Evolutionary conservation across 2,797 vertebrate genomes (phyloP).

Genomic region (Falco naumanni): DNA sequence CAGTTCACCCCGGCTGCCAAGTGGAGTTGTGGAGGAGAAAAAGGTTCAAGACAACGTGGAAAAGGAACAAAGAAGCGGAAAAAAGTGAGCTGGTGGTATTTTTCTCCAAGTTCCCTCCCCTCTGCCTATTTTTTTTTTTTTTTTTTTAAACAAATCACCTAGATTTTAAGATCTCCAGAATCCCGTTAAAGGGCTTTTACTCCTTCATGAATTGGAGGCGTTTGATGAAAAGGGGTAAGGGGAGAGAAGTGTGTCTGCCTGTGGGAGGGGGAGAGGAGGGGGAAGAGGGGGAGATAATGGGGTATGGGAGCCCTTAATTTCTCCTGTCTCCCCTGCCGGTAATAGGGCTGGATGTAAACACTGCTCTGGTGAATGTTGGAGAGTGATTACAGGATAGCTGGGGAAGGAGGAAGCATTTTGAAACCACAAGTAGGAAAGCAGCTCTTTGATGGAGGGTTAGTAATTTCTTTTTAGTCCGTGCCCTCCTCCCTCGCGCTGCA

Average conservation of each 20-base stretch:
- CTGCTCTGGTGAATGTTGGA: conserved; percentile 63
- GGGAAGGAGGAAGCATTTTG: conserved; percentile 70
- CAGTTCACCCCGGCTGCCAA: conserved; percentile 66
- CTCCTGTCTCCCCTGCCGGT: conserved; percentile 74
- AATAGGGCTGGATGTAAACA: conserved; percentile 82
- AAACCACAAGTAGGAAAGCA: conserved; percentile 75
- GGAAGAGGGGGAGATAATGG: conserved; percentile 62
- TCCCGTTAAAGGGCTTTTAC: conserved; percentile 80
- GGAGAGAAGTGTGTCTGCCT: conserved; percentile 69
- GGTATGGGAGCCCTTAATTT: conserved; percentile 72
- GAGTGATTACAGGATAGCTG: conserved; percentile 75
- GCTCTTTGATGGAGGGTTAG: conserved; percentile 76
- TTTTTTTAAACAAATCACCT: conserved; percentile 77
- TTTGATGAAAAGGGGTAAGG: conserved; percentile 71
- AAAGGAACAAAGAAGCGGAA: conserved; percentile 60
- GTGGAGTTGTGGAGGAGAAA: conserved; percentile 26
- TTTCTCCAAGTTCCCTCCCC: neutral
- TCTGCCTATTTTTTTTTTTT: neutral
- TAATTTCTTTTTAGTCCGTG: conserved; percentile 1
- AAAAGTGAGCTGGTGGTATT: conserved; percentile 13
- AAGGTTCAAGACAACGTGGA: conserved; percentile 60
- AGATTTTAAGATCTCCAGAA: conserved; percentile 78
- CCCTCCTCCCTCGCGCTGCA: neutral
- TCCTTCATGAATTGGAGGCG: conserved; percentile 70
- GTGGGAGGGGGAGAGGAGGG: conserved; percentile 58